Conservation (phyloP, 2,797 vertebrate species). For the Distichodus sexfasciatus region DNA sequence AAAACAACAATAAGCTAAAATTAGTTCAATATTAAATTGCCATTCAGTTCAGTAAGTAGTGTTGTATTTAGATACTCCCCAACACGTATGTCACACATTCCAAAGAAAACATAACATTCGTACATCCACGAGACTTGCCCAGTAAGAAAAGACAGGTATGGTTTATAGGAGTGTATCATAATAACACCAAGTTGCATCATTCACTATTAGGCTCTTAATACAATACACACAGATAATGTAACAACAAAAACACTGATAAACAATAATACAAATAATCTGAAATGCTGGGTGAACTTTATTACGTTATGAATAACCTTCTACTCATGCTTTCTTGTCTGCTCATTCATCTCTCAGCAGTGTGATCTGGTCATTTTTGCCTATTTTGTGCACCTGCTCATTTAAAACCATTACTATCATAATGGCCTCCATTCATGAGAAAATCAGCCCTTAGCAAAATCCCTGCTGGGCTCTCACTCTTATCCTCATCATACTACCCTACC, state of each 20-base stretch:
- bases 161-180: no score
- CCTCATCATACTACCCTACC: conserved; percentile 38
- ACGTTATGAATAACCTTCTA: neutral
- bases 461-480: conserved; percentile 5
- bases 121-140: no score
- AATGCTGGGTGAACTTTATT: neutral
- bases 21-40: no score
- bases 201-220: no score
- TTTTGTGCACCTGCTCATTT: conserved; percentile 57
- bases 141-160: no score
- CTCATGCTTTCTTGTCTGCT: neutral
- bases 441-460: conserved; percentile 40
- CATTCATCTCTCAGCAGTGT: conserved; percentile 33
- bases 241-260: neutral
- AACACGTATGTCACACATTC: no score
- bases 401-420: conserved; percentile 22
- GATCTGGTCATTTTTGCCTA: conserved; percentile 34
- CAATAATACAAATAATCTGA: neutral
- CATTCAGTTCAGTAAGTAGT: no score
- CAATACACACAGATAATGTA: neutral
- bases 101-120: no score
- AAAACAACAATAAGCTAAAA: no score
- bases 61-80: no score
- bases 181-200: no score
- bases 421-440: conserved; percentile 29